Percentiles rank a stretch among this genome's conserved stretches.
These are phyloP conservation scores for Drosophila malerkotliana DNA, from an alignment of 1,140 invertebrate genomes.

Conservation along the genomic window DNA sequence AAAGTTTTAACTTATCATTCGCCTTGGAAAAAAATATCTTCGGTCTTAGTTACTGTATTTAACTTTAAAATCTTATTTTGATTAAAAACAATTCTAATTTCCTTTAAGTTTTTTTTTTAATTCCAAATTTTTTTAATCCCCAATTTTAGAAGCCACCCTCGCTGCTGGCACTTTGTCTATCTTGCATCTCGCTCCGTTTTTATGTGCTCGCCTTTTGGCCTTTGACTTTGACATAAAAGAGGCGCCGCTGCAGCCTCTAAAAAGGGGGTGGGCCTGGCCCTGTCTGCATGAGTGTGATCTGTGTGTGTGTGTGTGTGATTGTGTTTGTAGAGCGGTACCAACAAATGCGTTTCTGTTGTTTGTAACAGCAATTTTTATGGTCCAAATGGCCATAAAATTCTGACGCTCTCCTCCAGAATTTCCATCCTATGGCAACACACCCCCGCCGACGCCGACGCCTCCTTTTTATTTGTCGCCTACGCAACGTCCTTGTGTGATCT, in stretches of 20 bases:
- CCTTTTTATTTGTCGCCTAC: constrained; percentile 37
- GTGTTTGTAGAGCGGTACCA: constrained; percentile 35
- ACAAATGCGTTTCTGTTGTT: constrained; percentile 75
- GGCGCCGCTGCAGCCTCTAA: constrained; percentile 59
- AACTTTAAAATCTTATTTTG: neutral
- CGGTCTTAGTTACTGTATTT: no score
- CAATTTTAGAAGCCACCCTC: constrained; percentile 39
- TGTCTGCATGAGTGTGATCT: neutral
- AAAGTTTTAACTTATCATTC: neutral
- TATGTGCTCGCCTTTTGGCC: constrained; percentile 74
- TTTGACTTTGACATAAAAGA: constrained; percentile 77
- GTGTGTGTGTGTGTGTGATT: neutral
- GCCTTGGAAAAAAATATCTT: no score
- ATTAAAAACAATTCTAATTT: no score
- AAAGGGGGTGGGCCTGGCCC: neutral
- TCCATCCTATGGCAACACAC: neutral
- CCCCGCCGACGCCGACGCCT: neutral
- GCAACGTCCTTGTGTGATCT: constrained; percentile 59
- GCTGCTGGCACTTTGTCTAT: constrained; percentile 13
- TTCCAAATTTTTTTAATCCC: neutral
- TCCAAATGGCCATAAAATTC: constrained; percentile 70
- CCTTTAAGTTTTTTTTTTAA: neutral
- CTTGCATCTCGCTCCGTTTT: constrained; percentile 41
- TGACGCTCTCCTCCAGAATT: constrained; percentile 20
- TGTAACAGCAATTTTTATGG: constrained; percentile 74